These are phyloP conservation scores for Drosophila pectinifera DNA, from an alignment of 1,140 invertebrate genomes.

Conservation along the genomic window DNA sequence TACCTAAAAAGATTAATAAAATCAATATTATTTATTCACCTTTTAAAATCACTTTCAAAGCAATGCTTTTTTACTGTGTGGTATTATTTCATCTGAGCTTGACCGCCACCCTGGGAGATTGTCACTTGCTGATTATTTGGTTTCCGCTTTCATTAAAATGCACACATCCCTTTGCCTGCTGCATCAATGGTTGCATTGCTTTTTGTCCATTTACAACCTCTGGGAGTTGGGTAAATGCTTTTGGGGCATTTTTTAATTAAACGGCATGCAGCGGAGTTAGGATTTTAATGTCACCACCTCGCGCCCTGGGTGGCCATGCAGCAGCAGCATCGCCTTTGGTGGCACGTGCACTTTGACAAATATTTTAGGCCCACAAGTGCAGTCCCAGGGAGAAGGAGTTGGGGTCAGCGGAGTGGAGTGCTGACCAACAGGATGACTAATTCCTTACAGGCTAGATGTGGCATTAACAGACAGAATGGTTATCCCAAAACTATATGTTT, in stretches of 20 bases:
- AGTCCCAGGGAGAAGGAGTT: neutral
- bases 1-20: no score
- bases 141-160: conserved; percentile 82
- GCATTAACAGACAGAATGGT: neutral
- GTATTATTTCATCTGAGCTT: conserved; percentile 56
- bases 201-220: conserved; percentile 26
- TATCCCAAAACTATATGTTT: neutral
- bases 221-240: conserved; percentile 72
- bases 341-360: conserved; percentile 77
- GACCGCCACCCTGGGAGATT: conserved; percentile 69
- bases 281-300: conserved; percentile 72
- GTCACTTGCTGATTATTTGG: conserved; percentile 77
- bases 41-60: no score
- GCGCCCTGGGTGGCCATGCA: conserved; percentile 50
- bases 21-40: no score
- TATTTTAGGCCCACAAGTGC: conserved; percentile 69
- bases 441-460: neutral
- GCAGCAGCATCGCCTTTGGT: conserved; percentile 13
- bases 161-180: conserved; percentile 48
- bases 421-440: conserved; percentile 17
- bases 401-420: conserved; percentile 2
- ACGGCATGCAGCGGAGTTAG: conserved; percentile 59
- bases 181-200: conserved; percentile 52
- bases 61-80: neutral
- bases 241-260: conserved; percentile 84